Conservation (phyloP, 2,797 vertebrate genomes). For the Chiloscyllium punctatum region DNA sequence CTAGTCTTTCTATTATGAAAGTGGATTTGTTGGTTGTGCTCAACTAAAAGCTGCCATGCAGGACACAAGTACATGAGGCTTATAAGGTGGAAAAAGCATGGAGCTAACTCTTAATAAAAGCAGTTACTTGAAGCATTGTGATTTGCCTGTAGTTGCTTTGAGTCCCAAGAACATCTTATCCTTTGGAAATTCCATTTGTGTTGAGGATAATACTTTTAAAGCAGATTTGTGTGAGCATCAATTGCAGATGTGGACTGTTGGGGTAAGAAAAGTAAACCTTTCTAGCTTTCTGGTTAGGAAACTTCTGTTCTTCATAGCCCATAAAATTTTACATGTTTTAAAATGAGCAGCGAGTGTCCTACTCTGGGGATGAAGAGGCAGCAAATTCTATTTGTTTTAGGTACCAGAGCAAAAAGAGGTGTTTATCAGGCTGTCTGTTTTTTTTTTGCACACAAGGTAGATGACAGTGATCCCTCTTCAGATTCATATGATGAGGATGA, state of each 20-base stretch:
- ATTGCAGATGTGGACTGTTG: neutral
- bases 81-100: too few species aligned
- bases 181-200: neutral
- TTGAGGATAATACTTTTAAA: neutral
- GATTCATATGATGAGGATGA: slow-evolving; percentile 71
- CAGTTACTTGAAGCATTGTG: too few species aligned
- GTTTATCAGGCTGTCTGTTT: neutral
- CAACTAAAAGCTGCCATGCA: too few species aligned
- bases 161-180: too few species aligned
- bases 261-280: neutral
- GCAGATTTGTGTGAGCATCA: neutral
- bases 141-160: too few species aligned
- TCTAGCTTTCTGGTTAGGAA: neutral
- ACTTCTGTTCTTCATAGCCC: neutral
- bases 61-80: too few species aligned
- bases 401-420: neutral
- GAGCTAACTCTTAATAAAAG: too few species aligned
- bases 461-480: slow-evolving; percentile 71
- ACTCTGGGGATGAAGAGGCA: neutral
- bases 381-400: neutral
- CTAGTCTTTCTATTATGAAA: too few species aligned
- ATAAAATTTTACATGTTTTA: neutral
- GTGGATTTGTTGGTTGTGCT: too few species aligned
- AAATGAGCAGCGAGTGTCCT: neutral
- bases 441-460: slow-evolving; percentile 50